Conservation (phyloP, 2,113 vertebrate genomes). For the Aldabrachelys gigantea region DNA sequence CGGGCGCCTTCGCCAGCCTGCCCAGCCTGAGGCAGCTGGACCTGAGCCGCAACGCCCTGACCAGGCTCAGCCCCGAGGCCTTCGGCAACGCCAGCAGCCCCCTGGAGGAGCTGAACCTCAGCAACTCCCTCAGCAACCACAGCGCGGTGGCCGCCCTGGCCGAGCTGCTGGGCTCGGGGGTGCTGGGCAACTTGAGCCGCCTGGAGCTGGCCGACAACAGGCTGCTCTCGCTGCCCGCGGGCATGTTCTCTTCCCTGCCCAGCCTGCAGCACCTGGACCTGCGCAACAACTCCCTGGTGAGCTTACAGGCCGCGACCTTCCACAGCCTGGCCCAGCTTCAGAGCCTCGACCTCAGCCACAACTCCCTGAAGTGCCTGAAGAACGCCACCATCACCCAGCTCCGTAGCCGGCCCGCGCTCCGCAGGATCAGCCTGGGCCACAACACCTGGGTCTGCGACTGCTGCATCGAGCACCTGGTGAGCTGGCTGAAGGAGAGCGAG, state of each 20-base stretch:
- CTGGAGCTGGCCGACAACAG: conserved; percentile 88
- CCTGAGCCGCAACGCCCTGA: conserved; percentile 88
- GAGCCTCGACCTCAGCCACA: conserved; percentile 89
- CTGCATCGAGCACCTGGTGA: conserved; percentile 80
- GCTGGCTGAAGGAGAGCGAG: conserved; percentile 87
- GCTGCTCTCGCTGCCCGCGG: conserved; percentile 82
- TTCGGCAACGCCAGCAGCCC: conserved; percentile 76
- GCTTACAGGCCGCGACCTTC: conserved; percentile 80
- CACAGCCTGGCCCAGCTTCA: conserved; percentile 72
- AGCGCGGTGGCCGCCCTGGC: conserved; percentile 62
- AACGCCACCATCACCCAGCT: conserved; percentile 78
- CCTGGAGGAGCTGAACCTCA: conserved; percentile 79
- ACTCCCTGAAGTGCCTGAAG: conserved; percentile 81
- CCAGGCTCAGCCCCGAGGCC: conserved; percentile 76
- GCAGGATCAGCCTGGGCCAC: conserved; percentile 74
- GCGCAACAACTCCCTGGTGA: conserved; percentile 88
- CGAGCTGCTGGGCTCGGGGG: conserved; percentile 66
- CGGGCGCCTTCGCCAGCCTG: conserved; percentile 82
- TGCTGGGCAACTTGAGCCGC: conserved; percentile 76
- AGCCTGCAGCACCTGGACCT: conserved; percentile 84
- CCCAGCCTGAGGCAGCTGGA: conserved; percentile 86
- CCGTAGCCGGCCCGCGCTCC: conserved; percentile 70
- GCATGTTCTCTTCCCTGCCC: conserved; percentile 73
- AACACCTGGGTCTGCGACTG: conserved; percentile 94
- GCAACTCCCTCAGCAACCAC: conserved; percentile 67